Evolutionary conservation across 2,888 invertebrate genomes (phyloP), one percentile per base, ranked within the genome.

Genomic region (Petrolisthes manimaculis): DNA sequence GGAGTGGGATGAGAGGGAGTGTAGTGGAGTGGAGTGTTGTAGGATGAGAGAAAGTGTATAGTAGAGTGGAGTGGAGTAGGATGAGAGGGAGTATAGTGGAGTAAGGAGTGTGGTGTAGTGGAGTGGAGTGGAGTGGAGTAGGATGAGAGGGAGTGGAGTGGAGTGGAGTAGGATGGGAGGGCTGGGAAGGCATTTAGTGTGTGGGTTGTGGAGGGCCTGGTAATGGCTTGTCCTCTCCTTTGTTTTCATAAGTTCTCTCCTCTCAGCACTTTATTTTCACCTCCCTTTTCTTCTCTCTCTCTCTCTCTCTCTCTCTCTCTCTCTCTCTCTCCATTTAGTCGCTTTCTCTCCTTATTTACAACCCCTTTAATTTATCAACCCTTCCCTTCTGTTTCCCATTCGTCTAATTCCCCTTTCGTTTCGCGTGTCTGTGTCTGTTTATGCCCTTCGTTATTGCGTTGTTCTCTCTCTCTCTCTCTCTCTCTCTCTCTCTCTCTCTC

Each of bases 381-480:
- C 61, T 61, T 61, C 61, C 61, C 6, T 14, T 61, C 61, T 61
- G 61, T 61, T 61, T 14, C 8, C 21, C 21, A 6, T 12, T 21
- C n/a, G 6, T 74, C 5, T 61, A 61, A 8, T 8, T 61, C 67
- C 14, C 14, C 14, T n/a, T n/a, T n/a, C n/a, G n/a, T n/a, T n/a
- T n/a, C n/a, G n/a, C 14, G 9, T 67, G 8, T 67, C 8, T 67
- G 9, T 8, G 8, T 8, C 8, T 67, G 67, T 67, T 67, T 67
- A 8, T 14, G 14, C 14, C 37, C 12, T 51, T 24, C 21, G 8
- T 78, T 21, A 37, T 51, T 18, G 18, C 54, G 18, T 55, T n/a
- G 14, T 18, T 79, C 55, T 79, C 80, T 82, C 69, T 82, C 81
- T 67, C 56, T 67, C 75, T 69, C 83, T 83, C 56, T 24, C 75